Evolutionary conservation across 2,797 vertebrate species (phyloP).

Genomic region (Sphenopsis melanotis): DNA sequence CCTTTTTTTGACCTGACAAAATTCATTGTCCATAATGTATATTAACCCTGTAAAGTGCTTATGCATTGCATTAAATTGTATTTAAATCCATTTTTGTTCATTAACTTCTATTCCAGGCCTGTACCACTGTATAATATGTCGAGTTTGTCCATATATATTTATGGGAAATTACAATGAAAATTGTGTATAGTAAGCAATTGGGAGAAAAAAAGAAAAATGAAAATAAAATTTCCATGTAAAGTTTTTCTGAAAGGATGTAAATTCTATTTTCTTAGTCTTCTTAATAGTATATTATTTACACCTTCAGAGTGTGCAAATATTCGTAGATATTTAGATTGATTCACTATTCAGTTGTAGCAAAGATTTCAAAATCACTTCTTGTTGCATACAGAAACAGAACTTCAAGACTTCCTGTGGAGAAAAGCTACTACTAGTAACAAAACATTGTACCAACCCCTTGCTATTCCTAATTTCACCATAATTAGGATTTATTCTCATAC

Average conservation of each 20-base stretch:
- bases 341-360: background rate
- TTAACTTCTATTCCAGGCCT: conserved; percentile 59
- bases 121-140: conserved; percentile 54
- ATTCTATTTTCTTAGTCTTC: background rate
- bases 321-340: background rate
- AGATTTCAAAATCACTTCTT: background rate
- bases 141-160: conserved; percentile 67
- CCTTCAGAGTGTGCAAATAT: background rate
- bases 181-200: conserved; percentile 26
- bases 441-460: background rate
- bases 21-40: conserved; percentile 40
- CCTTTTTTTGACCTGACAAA: conserved; percentile 21
- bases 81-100: conserved; percentile 52
- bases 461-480: background rate
- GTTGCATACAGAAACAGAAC: background rate
- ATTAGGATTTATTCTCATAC: background rate
- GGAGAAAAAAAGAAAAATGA: background rate
- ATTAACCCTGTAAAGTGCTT: conserved; percentile 51
- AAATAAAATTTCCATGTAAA: conserved; percentile 67
- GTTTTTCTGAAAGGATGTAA: conserved; percentile 48
- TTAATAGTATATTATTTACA: background rate
- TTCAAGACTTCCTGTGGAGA: background rate
- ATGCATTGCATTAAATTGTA: conserved; percentile 44
- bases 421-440: background rate
- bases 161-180: conserved; percentile 39